Conservation (phyloP, 2,797 vertebrate genomes). For the Erethizon dorsatum region DNA sequence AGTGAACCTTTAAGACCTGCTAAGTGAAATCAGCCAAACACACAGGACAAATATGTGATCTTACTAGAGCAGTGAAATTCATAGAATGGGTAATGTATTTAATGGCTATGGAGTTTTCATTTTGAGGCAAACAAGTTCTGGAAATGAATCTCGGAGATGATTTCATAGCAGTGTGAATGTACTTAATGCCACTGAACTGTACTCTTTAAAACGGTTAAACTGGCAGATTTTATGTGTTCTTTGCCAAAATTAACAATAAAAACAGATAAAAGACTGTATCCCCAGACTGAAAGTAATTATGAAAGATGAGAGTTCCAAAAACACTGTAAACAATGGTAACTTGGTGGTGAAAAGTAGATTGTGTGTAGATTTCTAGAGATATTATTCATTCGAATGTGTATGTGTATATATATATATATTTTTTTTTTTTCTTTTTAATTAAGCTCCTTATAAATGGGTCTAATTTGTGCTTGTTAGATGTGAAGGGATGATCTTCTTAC, state of each 20-base stretch:
- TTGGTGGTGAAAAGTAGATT: constrained; percentile 14
- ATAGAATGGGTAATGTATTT: neutral
- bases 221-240: neutral
- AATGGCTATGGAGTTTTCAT: neutral
- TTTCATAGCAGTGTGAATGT: neutral
- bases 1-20: neutral
- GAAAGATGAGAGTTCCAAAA: constrained; percentile 44
- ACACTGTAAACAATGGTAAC: neutral
- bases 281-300: constrained; percentile 10
- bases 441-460: neutral
- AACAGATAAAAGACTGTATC: neutral
- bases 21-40: neutral
- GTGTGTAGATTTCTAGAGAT: constrained; percentile 1
- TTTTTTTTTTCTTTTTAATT: neutral
- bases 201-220: neutral
- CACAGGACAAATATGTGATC: neutral
- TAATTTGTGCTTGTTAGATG: neutral
- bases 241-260: neutral
- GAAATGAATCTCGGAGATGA: neutral
- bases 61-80: neutral
- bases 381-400: neutral
- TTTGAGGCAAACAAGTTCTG: neutral
- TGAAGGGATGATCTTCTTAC: neutral
- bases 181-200: constrained; percentile 1
- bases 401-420: neutral